Evolutionary conservation across 2,888 invertebrate genomes (phyloP).

Genomic region (Stomorhina lunata): DNA sequence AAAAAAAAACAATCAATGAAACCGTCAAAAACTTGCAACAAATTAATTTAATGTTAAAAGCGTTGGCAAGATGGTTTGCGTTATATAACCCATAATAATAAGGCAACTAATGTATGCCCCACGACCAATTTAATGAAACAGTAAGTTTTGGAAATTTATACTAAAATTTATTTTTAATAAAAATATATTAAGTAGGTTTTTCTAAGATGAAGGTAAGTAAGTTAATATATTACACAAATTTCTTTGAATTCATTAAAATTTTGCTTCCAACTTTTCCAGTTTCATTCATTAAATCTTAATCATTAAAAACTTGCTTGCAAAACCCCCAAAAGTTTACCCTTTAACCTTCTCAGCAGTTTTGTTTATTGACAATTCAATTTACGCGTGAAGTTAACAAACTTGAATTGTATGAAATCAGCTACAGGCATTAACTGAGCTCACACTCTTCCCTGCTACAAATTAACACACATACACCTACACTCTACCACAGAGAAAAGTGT

Average conservation of each 20-base stretch:
- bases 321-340: not conserved
- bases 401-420: not conserved
- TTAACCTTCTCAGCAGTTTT: not conserved
- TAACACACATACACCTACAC: not conserved
- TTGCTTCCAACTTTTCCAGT: no score
- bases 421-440: not conserved
- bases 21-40: slow-evolving; percentile 8
- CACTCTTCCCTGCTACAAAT: not conserved
- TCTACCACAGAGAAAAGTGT: not conserved
- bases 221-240: not conserved
- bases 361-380: slow-evolving; percentile 6
- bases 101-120: slow-evolving; percentile 97
- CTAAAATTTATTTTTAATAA: not conserved
- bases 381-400: slow-evolving; percentile 9
- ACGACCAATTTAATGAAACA: slow-evolving; percentile 98
- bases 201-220: not conserved
- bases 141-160: slow-evolving; percentile 84
- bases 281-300: no score
- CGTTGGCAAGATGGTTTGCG: slow-evolving; percentile 95
- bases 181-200: not conserved
- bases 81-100: slow-evolving; percentile 96
- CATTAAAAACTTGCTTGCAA: no score
- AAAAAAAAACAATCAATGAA: no score
- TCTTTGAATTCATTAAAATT: no score
- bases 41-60: slow-evolving; percentile 81